Percentiles rank a stretch among this genome's conserved stretches.
phyloP scores from a whole-genome alignment of 1,140 invertebrate genomes.

The Globodera ellingtonae region DNA sequence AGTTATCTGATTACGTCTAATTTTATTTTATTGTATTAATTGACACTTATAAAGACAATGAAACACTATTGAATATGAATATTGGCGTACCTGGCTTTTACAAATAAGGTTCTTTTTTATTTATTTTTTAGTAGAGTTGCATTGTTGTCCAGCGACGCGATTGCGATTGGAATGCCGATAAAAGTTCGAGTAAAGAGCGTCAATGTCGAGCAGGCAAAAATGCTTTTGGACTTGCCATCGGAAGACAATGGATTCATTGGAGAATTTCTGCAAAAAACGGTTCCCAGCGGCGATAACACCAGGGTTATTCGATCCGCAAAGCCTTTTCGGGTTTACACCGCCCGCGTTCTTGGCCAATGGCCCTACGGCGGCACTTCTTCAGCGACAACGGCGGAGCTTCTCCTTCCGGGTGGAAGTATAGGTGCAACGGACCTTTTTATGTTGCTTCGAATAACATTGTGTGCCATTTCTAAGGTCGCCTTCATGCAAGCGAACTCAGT shows the following conservation, averaged over 20 bases:
- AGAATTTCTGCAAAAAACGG: neutral
- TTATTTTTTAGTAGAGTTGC: neutral
- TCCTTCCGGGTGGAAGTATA: conserved; percentile 51
- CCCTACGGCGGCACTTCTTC: conserved; percentile 35
- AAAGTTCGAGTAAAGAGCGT: conserved; percentile 33
- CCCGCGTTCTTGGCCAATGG: conserved; percentile 51
- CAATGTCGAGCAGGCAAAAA: conserved; percentile 1
- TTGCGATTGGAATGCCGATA: conserved; percentile 45
- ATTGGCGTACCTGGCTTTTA: too few relatives aligned
- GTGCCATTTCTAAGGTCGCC: conserved; percentile 39
- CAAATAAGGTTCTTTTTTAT: neutral
- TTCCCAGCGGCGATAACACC: neutral
- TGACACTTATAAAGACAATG: too few relatives aligned
- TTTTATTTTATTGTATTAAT: too few relatives aligned
- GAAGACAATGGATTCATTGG: neutral
- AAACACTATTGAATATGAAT: too few relatives aligned
- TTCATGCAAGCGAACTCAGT: conserved; percentile 53
- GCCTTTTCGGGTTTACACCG: conserved; percentile 53
- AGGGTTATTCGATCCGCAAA: conserved; percentile 38
- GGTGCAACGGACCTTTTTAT: conserved; percentile 20
- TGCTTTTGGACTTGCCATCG: conserved; percentile 31
- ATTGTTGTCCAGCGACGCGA: neutral
- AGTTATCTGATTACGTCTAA: neutral
- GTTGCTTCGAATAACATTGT: conserved; percentile 17
- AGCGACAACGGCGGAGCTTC: conserved; percentile 41